Conservation (phyloP, 2,797 vertebrate genomes). For the Microctenopoma lineatum region DNA sequence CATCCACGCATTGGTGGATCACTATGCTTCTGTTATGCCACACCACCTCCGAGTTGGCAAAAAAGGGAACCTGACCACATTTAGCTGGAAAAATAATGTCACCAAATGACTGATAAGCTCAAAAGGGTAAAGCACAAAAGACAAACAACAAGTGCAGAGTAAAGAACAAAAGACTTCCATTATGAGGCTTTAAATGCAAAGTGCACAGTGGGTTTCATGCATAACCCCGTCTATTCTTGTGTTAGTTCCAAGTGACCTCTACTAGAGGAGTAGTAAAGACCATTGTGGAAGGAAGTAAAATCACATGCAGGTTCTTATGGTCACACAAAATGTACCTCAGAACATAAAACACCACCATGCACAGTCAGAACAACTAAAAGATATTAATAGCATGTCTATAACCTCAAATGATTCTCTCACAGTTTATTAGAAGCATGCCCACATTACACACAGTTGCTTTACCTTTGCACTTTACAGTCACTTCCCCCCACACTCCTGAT, state of each 20-base stretch:
- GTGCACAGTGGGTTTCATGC: background rate
- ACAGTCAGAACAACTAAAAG: background rate
- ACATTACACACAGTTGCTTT: constrained; percentile 43
- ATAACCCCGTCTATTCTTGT: background rate
- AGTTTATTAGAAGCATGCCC: background rate
- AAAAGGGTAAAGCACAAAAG: background rate
- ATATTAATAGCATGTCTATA: background rate
- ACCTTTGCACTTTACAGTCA: constrained; percentile 85
- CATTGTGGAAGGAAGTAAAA: background rate
- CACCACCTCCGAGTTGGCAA: constrained; percentile 80
- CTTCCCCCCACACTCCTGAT: constrained; percentile 81
- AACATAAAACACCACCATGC: constrained; percentile 1
- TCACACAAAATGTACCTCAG: constrained; percentile 1
- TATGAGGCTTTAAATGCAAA: background rate
- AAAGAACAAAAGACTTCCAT: background rate
- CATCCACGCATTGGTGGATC: constrained; percentile 83
- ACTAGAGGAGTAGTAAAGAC: background rate
- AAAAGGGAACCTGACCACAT: constrained; percentile 81
- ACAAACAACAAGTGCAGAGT: constrained; percentile 1
- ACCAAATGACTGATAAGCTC: background rate
- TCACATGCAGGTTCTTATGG: background rate
- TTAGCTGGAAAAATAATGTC: constrained; percentile 69
- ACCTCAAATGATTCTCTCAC: background rate
- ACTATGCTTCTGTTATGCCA: constrained; percentile 83
- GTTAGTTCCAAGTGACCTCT: background rate